Evolutionary conservation across 2,113 vertebrate genomes (phyloP).

Genomic region (Phycodurus eques): DNA sequence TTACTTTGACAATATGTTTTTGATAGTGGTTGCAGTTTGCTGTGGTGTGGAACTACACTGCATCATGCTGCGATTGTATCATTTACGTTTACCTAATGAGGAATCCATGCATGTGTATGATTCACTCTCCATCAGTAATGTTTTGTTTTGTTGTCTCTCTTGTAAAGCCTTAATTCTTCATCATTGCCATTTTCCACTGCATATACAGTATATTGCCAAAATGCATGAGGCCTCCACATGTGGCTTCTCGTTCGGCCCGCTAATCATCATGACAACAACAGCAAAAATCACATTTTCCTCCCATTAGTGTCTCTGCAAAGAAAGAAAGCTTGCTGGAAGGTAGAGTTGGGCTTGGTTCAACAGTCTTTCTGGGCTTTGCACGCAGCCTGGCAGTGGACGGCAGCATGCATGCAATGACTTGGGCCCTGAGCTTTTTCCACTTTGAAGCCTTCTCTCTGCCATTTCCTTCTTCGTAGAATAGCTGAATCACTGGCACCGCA

Average conservation of each 20-base stretch:
- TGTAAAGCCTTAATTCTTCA: not conserved
- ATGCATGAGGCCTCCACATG: not conserved
- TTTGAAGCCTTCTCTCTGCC: conserved; percentile 9
- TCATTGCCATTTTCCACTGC: not conserved
- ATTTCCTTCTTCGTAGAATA: conserved; percentile 38
- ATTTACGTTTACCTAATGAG: not conserved
- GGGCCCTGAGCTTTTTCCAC: conserved; percentile 9
- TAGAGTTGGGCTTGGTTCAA: conserved; percentile 13
- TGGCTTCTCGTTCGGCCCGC: not conserved
- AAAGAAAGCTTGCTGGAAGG: conserved; percentile 11
- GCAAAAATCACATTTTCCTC: not conserved
- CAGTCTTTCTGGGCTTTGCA: conserved; percentile 8
- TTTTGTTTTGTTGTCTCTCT: not conserved
- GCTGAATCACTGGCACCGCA: conserved; percentile 28
- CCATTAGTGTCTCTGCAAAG: not conserved
- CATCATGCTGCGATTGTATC: not conserved
- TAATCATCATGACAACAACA: not conserved
- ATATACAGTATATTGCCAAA: not conserved
- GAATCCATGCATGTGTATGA: not conserved
- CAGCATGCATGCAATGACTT: not conserved
- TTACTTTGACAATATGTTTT: too few species aligned
- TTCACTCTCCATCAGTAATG: not conserved
- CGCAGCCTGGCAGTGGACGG: conserved; percentile 2
- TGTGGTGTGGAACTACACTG: not conserved
- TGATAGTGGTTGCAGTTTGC: too few species aligned